A percentile compares a stretch with the other conserved stretches of the same genome.
Conservation (phyloP, 1,140 invertebrate species). For the Sycobia sp. region DNA sequence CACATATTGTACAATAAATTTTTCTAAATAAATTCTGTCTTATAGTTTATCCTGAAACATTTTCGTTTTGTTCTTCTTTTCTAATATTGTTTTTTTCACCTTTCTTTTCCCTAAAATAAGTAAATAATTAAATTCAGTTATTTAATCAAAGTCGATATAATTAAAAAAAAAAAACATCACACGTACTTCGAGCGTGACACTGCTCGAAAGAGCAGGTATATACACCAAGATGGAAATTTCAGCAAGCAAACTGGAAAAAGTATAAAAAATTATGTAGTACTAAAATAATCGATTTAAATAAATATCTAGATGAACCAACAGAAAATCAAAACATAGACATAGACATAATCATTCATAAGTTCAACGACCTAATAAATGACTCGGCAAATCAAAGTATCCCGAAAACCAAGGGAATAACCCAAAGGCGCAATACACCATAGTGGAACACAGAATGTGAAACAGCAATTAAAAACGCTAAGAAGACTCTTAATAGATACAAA, state of each 20-base stretch:
- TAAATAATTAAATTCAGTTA: too few relatives aligned
- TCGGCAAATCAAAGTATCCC: conserved; percentile 3
- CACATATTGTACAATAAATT: too few relatives aligned
- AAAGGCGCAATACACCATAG: not conserved
- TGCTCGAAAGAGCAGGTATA: too few relatives aligned
- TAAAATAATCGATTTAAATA: not conserved
- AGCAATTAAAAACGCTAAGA: conserved; percentile 1
- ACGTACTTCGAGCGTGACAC: too few relatives aligned
- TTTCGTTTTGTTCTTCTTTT: too few relatives aligned
- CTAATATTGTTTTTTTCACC: too few relatives aligned
- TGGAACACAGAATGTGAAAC: conserved; percentile 4
- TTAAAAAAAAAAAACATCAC: not conserved
- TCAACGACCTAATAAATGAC: not conserved
- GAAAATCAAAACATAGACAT: not conserved
- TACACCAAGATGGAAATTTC: not conserved
- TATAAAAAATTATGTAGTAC: not conserved
- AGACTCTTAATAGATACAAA: conserved; percentile 3
- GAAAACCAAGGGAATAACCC: not conserved
- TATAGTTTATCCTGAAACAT: too few relatives aligned
- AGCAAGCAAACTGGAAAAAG: not conserved
- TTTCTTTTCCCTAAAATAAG: too few relatives aligned
- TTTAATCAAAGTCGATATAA: too few relatives aligned
- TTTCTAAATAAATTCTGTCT: too few relatives aligned
- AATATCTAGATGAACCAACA: not conserved
- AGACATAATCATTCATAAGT: not conserved